These are phyloP conservation scores for Ciconia nigra DNA, from an alignment of 2,797 vertebrate genomes.

Conservation along the genomic window DNA sequence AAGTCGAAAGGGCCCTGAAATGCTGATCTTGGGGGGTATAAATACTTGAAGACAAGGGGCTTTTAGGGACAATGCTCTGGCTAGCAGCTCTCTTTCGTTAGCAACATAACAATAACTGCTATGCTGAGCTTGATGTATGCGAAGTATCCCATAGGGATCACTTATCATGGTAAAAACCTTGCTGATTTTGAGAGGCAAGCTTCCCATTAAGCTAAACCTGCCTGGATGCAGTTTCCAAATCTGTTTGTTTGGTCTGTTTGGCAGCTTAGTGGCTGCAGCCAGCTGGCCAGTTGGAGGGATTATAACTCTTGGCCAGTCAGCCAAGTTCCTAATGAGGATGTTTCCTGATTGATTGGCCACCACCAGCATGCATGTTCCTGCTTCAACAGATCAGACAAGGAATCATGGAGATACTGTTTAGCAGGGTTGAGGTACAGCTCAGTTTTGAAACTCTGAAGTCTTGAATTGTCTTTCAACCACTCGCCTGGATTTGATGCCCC, in stretches of 20 bases:
- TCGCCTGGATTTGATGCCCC: background rate
- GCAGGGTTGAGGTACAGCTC: background rate
- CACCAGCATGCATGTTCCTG: background rate
- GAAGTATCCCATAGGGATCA: background rate
- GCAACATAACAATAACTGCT: background rate
- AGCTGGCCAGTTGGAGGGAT: conserved; percentile 28
- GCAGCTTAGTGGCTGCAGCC: conserved; percentile 21
- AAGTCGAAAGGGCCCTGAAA: background rate
- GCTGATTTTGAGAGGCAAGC: background rate
- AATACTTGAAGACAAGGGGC: background rate
- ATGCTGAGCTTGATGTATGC: background rate
- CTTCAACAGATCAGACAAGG: background rate
- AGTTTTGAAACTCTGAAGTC: background rate
- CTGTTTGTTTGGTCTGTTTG: conserved; percentile 22
- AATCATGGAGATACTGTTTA: background rate
- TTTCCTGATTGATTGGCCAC: background rate
- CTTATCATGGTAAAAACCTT: background rate
- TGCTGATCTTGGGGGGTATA: background rate
- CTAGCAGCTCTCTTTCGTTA: background rate
- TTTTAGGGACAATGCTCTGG: background rate
- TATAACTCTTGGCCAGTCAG: background rate
- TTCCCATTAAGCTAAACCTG: background rate
- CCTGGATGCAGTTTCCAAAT: background rate
- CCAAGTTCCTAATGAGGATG: conserved; percentile 20
- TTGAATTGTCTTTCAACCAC: background rate